Evolutionary conservation across 2,113 vertebrate species (phyloP).

Genomic region (Saguinus imperator): DNA sequence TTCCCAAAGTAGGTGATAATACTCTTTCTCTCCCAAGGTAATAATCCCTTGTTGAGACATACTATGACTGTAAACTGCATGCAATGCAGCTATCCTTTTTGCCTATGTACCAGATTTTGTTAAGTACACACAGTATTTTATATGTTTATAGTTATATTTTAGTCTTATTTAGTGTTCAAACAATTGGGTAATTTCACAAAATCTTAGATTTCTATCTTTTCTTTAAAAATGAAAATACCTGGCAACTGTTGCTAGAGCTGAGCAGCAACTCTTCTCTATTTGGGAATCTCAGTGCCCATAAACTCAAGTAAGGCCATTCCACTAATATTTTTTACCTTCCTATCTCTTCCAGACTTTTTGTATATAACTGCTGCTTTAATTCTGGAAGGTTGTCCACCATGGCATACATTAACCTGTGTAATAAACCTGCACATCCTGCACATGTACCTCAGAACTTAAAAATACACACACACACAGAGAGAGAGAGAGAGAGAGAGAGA

Average conservation of each 20-base stretch:
- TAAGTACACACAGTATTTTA: neutral
- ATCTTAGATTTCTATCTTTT: neutral
- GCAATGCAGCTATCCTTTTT: no score
- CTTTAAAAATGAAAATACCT: neutral
- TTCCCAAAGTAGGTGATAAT: neutral
- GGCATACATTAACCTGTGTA: no score
- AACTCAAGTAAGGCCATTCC: neutral
- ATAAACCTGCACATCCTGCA: no score
- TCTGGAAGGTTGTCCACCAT: neutral
- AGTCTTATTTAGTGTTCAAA: neutral
- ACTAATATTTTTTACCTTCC: neutral
- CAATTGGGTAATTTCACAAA: neutral
- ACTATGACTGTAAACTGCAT: rapidly evolving
- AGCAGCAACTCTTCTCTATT: neutral
- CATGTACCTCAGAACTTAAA: no score
- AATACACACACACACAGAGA: no score
- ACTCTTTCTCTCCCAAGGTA: neutral
- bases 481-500: no score
- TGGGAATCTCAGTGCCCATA: neutral
- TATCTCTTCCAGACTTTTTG: neutral
- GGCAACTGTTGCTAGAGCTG: neutral
- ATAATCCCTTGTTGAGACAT: neutral
- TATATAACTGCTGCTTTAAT: neutral
- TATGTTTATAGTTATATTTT: neutral
- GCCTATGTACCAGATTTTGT: neutral